Base-by-base conservation (phyloP, 2,888 invertebrate genomes). In the Eupeodes latifasciatus region DNA sequence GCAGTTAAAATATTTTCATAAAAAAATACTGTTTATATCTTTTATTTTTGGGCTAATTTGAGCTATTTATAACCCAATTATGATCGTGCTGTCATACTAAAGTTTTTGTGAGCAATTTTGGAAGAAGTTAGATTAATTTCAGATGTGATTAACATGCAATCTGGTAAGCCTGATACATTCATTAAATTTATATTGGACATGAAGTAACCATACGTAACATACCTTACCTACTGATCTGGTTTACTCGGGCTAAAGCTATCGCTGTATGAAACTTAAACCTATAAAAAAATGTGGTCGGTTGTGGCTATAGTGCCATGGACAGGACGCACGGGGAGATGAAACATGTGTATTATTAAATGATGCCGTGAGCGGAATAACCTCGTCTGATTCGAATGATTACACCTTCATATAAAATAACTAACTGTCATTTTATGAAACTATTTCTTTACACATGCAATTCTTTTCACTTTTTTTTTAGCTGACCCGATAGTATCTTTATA, bases 301-400 rank as follows among this genome's bases (percentile, higher is more conserved):
- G 55, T 49, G 64, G 27, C 27, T 27, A 40, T 2, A 9, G 40
- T 5, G 1, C 40, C 6, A 9, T 40, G 4, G 40, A 9, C 40
- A 9, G 40, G 6, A 27, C 27, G 40, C 5, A 9, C 53, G 71
- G 59, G 64, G 34, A 49, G 59, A 40, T 61, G 57, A 47, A 69
- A 79, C 79, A 75, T 74, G 47, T 72, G 81, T 81, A 72, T 59
- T 59, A 49, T 77, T 59, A 81, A 85, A 77, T 81, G 64, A 19
- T 85, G 40, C 69, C 40, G 40, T 55, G 69, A 71, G 40, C 55
- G 53, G 55, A 16, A 14, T 36, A 71, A 71, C 69, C 16, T 71
- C 14, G 40, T 51, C 51, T 36, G 53, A 16, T 36, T 69, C 36
- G 47, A 47, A 69, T 69, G 69, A 71, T 55, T 71, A 55, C 53